These are phyloP conservation scores for Rhyacophila evoluta DNA, from an alignment of 2,888 invertebrate species.

Conservation along the genomic window DNA sequence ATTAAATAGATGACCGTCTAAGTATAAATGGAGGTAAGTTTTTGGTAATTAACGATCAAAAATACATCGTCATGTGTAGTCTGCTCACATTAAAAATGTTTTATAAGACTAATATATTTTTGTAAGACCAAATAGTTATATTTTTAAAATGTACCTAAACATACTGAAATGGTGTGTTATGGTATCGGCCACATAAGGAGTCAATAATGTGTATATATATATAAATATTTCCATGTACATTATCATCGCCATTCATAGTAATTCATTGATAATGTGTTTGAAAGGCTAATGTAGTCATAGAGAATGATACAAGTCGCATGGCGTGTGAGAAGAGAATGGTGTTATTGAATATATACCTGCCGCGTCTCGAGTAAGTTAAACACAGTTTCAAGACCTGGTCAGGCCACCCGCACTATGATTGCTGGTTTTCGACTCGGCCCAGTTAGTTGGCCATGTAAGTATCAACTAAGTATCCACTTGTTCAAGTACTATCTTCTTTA, in stretches of 20 bases:
- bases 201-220: no score
- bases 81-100: no score
- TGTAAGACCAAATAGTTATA: no score
- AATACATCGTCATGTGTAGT: no score
- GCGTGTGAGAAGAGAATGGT: constrained; percentile 7
- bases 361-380: not conserved
- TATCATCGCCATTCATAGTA: not conserved
- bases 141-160: no score
- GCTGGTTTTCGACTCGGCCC: constrained; percentile 2
- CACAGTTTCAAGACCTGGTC: not conserved
- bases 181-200: no score
- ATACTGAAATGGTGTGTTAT: no score
- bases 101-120: no score
- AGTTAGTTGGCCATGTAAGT: not conserved
- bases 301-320: not conserved
- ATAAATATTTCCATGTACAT: no score
- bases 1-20: no score
- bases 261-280: not conserved
- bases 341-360: not conserved
- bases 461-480: not conserved
- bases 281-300: not conserved
- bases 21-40: no score
- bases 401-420: constrained; percentile 12
- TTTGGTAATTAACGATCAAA: no score
- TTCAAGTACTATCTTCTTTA: not conserved